phyloP scores from a whole-genome alignment of 2,113 vertebrate genomes.

The Pedionomus torquatus region DNA sequence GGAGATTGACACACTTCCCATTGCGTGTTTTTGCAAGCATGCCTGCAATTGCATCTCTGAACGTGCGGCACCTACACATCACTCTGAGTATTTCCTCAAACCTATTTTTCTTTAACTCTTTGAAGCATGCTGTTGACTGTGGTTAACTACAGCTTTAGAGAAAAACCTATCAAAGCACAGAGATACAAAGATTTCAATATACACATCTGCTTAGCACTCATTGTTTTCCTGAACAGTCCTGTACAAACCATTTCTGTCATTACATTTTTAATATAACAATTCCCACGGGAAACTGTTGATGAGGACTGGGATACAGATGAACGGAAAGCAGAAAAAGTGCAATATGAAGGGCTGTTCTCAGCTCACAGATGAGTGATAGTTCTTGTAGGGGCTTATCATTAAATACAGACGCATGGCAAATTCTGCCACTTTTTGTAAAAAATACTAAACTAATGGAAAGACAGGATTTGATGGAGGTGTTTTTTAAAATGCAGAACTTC shows the following conservation, averaged over 20 bases:
- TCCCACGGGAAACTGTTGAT: neutral
- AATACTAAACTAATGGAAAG: neutral
- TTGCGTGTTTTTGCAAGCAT: neutral
- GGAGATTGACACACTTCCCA: conserved; percentile 32
- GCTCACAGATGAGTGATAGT: neutral
- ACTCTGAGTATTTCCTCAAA: neutral
- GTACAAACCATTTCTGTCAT: conserved; percentile 35
- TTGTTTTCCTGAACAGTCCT: neutral
- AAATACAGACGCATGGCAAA: neutral
- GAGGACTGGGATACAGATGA: conserved; percentile 10
- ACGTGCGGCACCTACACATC: neutral
- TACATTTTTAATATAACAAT: conserved; percentile 46
- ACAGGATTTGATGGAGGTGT: neutral
- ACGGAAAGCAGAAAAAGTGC: neutral
- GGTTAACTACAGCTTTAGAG: neutral
- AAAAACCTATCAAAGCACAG: neutral
- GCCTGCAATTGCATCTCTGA: neutral
- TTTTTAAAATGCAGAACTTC: neutral
- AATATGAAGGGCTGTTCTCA: neutral
- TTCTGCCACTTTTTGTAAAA: conserved; percentile 16
- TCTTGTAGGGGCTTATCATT: neutral
- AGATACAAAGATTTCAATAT: neutral
- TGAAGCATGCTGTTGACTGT: neutral
- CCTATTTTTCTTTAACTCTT: conserved; percentile 35
- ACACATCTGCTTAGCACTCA: conserved; percentile 16